phyloP scores from a whole-genome alignment of 1,140 invertebrate species.

The Leptopilina boulardi region DNA sequence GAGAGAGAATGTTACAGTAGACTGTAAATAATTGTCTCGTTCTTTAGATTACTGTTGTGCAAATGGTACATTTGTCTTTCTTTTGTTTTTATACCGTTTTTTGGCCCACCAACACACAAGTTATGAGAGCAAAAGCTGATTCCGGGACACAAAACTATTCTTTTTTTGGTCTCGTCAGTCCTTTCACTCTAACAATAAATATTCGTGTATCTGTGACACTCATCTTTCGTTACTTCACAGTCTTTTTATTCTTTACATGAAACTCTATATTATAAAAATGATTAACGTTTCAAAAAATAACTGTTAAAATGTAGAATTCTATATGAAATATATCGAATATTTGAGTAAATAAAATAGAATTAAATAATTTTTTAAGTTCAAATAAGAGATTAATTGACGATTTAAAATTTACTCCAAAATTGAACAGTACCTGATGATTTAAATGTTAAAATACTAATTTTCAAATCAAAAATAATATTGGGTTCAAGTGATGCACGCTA shows the following conservation, averaged over 20 bases:
- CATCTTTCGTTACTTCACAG: neutral
- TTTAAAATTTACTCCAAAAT: too few species aligned
- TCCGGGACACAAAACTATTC: slow-evolving; percentile 14
- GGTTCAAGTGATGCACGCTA: too few species aligned
- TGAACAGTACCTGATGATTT: too few species aligned
- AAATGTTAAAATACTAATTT: too few species aligned
- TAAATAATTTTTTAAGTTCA: too few species aligned
- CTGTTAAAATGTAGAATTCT: too few species aligned
- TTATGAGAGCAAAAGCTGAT: slow-evolving; percentile 16
- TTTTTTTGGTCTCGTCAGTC: slow-evolving; percentile 4
- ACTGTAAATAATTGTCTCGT: neutral
- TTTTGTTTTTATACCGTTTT: neutral
- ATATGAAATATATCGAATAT: too few species aligned
- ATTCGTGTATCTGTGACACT: neutral
- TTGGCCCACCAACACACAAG: neutral
- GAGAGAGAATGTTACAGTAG: neutral
- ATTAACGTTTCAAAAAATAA: too few species aligned
- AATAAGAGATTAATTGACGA: too few species aligned
- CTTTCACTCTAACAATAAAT: neutral
- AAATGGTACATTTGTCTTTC: neutral
- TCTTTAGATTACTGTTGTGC: neutral
- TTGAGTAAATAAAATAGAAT: too few species aligned
- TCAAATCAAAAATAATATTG: too few species aligned
- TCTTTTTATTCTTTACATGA: neutral
- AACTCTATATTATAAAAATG: neutral